phyloP scores from a whole-genome alignment of 2,113 vertebrate genomes.

The Peromyscus polionotus region DNA sequence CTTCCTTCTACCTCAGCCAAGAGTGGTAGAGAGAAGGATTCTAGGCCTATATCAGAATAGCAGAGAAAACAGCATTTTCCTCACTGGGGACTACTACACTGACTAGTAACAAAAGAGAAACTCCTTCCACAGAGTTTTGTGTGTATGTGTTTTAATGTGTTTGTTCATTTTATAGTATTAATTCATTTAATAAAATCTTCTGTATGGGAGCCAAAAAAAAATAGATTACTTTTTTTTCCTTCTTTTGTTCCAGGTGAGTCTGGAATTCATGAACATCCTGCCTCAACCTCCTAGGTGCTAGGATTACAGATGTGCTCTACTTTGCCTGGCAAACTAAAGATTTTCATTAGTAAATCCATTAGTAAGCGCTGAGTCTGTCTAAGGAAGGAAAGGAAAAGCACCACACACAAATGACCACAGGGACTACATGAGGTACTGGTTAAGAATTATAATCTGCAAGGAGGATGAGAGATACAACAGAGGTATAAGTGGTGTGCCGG shows the following conservation, averaged over 20 bases:
- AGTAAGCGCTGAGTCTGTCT: neutral
- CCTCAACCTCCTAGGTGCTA: too few species aligned
- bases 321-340: neutral
- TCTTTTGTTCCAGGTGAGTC: neutral
- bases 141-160: neutral
- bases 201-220: neutral
- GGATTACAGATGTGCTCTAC: neutral
- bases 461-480: neutral
- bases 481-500: neutral
- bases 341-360: neutral
- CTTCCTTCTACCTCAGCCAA: neutral
- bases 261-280: neutral
- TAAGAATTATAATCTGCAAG: neutral
- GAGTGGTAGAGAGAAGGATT: neutral
- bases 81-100: neutral
- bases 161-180: neutral
- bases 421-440: neutral
- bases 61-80: neutral
- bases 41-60: neutral
- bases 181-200: constrained; percentile 5
- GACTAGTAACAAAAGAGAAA: neutral
- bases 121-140: neutral
- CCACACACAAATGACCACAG: neutral
- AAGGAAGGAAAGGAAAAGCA: neutral
- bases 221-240: neutral